Percentiles rank a stretch among this genome's conserved stretches.
Evolutionary conservation across 2,113 vertebrate genomes (phyloP).

Genomic region (Grallaria varia): DNA sequence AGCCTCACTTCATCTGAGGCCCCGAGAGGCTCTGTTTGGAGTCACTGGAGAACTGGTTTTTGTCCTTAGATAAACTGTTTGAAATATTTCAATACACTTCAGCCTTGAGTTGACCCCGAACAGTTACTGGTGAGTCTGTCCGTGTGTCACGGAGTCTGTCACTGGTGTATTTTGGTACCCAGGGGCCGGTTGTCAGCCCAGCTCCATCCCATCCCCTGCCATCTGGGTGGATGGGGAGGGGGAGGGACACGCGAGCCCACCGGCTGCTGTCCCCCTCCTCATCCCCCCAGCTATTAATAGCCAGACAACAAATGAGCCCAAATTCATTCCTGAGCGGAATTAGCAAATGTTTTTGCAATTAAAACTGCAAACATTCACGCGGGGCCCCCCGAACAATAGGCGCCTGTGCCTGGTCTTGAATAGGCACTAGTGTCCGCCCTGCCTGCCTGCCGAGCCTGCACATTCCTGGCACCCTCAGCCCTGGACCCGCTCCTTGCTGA

Average conservation of each 20-base stretch:
- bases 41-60: not conserved
- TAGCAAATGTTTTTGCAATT: slow-evolving; percentile 73
- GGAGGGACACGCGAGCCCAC: not conserved
- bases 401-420: slow-evolving; percentile 73
- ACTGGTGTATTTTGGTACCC: not conserved
- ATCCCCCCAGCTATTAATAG: slow-evolving; percentile 55
- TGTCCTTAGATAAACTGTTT: not conserved
- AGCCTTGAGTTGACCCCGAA: not conserved
- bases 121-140: not conserved
- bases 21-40: not conserved
- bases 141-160: too few relatives aligned
- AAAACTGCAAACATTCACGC: slow-evolving; percentile 72
- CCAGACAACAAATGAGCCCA: slow-evolving; percentile 58
- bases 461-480: slow-evolving; percentile 74
- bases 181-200: not conserved
- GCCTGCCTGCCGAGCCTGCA: slow-evolving; percentile 56
- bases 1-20: not conserved
- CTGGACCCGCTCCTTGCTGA: slow-evolving; percentile 34
- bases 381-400: slow-evolving; percentile 73
- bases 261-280: slow-evolving; percentile 47
- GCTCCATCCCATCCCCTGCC: not conserved
- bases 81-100: not conserved
- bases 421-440: slow-evolving; percentile 67
- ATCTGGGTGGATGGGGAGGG: not conserved
- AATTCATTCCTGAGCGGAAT: slow-evolving; percentile 67